Percentiles rank a stretch among this genome's conserved stretches.
Evolutionary conservation across 2,888 invertebrate species (phyloP).

Genomic region (Tanytarsus gracilentus): DNA sequence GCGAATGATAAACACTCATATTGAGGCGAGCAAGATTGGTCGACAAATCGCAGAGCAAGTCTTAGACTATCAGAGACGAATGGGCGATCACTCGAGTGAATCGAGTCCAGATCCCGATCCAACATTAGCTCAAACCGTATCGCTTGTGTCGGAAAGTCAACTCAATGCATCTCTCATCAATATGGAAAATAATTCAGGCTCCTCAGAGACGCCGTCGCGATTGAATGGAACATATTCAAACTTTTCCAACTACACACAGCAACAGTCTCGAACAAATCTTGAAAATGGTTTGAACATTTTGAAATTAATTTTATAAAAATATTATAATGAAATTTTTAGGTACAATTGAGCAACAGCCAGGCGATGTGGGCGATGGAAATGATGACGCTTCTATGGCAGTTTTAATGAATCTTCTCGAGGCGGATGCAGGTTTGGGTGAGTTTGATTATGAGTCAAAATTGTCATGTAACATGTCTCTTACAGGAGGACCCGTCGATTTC

Average conservation of each 20-base stretch:
- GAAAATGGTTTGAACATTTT: slow-evolving; percentile 33
- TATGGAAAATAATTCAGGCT: slow-evolving; percentile 35
- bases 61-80: slow-evolving; percentile 50
- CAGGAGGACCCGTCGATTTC: slow-evolving; percentile 18
- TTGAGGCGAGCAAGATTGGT: slow-evolving; percentile 78
- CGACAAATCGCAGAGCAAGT: slow-evolving; percentile 75
- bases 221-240: slow-evolving; percentile 36
- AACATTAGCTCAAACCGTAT: background rate
- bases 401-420: slow-evolving; percentile 82
- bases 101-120: slow-evolving; percentile 44
- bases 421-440: slow-evolving; percentile 25
- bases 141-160: slow-evolving; percentile 8
- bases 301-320: no score
- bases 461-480: background rate
- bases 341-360: slow-evolving; percentile 33
- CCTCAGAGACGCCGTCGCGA: slow-evolving; percentile 32
- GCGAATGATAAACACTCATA: slow-evolving; percentile 61
- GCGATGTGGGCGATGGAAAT: slow-evolving; percentile 68
- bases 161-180: slow-evolving; percentile 30
- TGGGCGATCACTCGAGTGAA: slow-evolving; percentile 46
- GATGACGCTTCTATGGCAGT: slow-evolving; percentile 89
- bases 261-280: slow-evolving; percentile 37
- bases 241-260: slow-evolving; percentile 32
- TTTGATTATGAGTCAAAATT: background rate
- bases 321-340: no score